These are phyloP conservation scores for Cabera pusaria DNA, from an alignment of 2,888 invertebrate genomes.

Conservation along the genomic window DNA sequence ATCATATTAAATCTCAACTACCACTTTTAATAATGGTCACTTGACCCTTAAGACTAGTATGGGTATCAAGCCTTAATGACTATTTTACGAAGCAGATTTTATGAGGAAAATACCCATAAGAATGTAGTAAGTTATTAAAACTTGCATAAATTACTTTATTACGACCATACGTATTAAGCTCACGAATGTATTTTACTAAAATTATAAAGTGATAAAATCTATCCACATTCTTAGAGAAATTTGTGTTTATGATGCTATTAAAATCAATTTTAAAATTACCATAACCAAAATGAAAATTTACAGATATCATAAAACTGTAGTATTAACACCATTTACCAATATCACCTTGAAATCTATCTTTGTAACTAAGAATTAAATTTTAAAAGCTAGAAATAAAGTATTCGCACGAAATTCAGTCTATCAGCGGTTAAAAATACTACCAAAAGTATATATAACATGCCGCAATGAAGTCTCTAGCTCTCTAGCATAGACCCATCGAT, in stretches of 20 bases:
- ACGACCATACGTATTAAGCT: conserved; percentile 1
- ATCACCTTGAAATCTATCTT: too few species aligned
- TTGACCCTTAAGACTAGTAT: too few species aligned
- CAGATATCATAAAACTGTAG: conserved; percentile 2
- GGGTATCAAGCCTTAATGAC: conserved; percentile 18
- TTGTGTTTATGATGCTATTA: conserved; percentile 7
- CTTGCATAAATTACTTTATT: conserved; percentile 16
- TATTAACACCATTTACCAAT: conserved; percentile 2
- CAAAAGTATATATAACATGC: too few species aligned
- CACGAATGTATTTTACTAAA: background rate
- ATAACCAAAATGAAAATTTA: background rate
- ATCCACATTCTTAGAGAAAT: conserved; percentile 2
- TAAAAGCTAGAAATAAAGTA: too few species aligned
- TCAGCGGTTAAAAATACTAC: too few species aligned
- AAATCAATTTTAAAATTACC: conserved; percentile 1
- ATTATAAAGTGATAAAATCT: conserved; percentile 2
- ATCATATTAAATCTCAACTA: too few species aligned
- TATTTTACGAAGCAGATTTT: conserved; percentile 26
- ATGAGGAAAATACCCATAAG: conserved; percentile 19
- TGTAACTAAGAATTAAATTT: too few species aligned
- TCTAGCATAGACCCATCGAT: too few species aligned
- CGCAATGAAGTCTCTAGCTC: too few species aligned
- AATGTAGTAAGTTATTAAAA: conserved; percentile 17
- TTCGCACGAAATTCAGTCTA: too few species aligned
- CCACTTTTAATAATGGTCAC: too few species aligned